These are phyloP conservation scores for Helicoverpa zea DNA, from an alignment of 1,140 invertebrate genomes.

Conservation along the genomic window DNA sequence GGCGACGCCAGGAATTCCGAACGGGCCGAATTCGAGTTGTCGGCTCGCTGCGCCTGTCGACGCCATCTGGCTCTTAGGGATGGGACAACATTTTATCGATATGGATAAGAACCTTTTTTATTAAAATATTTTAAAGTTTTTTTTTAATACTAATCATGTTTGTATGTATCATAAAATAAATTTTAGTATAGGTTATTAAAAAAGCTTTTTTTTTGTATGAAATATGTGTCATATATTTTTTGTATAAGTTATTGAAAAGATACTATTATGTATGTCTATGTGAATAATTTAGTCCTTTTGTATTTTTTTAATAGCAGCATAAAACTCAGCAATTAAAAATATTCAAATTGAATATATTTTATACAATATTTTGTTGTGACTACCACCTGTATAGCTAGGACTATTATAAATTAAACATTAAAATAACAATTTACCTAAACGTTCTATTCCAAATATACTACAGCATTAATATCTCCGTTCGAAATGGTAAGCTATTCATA, in stretches of 20 bases:
- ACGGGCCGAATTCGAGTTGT: slow-evolving; percentile 74
- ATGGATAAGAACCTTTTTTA: not conserved
- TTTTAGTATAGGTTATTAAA: too few relatives aligned
- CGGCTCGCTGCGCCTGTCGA: slow-evolving; percentile 76
- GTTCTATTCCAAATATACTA: not conserved
- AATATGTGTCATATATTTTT: slow-evolving; percentile 9
- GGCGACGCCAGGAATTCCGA: slow-evolving; percentile 81
- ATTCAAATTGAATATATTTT: not conserved
- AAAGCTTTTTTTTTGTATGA: slow-evolving; percentile 36
- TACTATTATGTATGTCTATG: too few relatives aligned
- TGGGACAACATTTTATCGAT: slow-evolving; percentile 51
- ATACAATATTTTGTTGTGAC: slow-evolving; percentile 11
- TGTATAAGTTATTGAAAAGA: not conserved
- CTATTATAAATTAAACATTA: not conserved
- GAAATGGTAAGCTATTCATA: slow-evolving; percentile 19
- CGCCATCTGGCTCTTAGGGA: slow-evolving; percentile 79
- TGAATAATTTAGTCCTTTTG: too few relatives aligned
- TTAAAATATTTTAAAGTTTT: too few relatives aligned
- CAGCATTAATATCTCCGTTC: not conserved
- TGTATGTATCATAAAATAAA: too few relatives aligned
- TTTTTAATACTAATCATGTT: too few relatives aligned
- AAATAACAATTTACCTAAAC: slow-evolving; percentile 15
- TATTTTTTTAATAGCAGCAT: too few relatives aligned
- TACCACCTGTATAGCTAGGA: not conserved
- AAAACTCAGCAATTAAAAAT: not conserved